Conservation (phyloP, 2,888 invertebrate genomes). For the Archaeoteleia sp. region DNA sequence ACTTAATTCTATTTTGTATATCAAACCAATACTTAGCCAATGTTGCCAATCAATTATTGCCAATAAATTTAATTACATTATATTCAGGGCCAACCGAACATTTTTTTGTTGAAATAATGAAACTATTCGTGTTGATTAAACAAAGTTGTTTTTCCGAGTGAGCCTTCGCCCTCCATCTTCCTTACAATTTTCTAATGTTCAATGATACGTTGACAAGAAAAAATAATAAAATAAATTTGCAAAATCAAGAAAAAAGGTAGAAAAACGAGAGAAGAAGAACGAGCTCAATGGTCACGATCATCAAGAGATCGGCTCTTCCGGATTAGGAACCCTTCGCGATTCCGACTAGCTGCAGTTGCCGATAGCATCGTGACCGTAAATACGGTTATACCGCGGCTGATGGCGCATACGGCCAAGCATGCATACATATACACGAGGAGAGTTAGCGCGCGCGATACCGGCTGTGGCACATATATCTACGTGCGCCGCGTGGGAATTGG, state of each 20-base stretch:
- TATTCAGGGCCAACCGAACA: no score
- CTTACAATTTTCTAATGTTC: no score
- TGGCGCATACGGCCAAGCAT: slow-evolving; percentile 34
- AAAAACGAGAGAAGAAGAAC: slow-evolving; percentile 40
- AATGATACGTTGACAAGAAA: no score
- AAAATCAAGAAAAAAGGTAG: slow-evolving; percentile 17
- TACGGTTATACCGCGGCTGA: slow-evolving; percentile 50
- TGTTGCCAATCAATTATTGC: no score
- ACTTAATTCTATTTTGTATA: no score
- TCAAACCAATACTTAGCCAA: no score
- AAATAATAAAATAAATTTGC: slow-evolving; percentile 13
- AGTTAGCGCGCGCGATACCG: slow-evolving; percentile 25
- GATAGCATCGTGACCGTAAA: slow-evolving; percentile 52
- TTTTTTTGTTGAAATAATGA: no score
- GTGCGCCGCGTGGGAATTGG: slow-evolving; percentile 69
- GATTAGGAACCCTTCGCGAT: slow-evolving; percentile 49
- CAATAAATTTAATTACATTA: no score
- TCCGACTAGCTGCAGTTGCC: slow-evolving; percentile 47
- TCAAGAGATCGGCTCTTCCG: slow-evolving; percentile 48
- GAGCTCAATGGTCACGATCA: slow-evolving; percentile 51
- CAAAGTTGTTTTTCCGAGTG: no score
- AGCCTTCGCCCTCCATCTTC: no score
- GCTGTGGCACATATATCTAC: slow-evolving; percentile 38
- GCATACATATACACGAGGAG: slow-evolving; percentile 32
- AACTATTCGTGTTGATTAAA: no score